These are phyloP conservation scores for Poeciliopsis retropinna DNA, from an alignment of 2,113 vertebrate species.

Conservation along the genomic window DNA sequence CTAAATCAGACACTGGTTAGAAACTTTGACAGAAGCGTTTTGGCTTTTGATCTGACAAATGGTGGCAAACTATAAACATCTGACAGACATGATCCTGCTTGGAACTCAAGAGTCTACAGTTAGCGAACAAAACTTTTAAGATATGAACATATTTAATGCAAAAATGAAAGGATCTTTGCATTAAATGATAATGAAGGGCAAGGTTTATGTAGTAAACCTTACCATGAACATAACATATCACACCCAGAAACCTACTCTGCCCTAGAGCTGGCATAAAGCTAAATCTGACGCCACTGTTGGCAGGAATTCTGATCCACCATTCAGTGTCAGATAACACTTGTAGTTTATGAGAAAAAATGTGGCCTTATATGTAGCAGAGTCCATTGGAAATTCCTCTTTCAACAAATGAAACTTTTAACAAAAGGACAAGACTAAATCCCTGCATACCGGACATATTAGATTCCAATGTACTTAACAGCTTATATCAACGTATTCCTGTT, in stretches of 20 bases:
- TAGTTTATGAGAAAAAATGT: conserved; percentile 8
- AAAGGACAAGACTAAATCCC: not conserved
- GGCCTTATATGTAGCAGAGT: not conserved
- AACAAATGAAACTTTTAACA: not conserved
- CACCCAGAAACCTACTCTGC: conserved; percentile 42
- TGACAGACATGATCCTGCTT: conserved; percentile 34
- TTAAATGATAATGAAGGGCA: too few species aligned
- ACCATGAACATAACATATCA: conserved; percentile 21
- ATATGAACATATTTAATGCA: not conserved
- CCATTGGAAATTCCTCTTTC: not conserved
- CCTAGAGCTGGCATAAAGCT: conserved; percentile 19
- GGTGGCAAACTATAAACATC: conserved; percentile 10
- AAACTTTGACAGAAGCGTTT: not conserved
- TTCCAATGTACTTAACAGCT: not conserved
- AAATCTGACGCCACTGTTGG: conserved; percentile 41
- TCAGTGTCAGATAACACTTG: conserved; percentile 10
- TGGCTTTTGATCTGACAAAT: not conserved
- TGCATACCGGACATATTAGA: not conserved
- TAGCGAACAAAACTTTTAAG: not conserved
- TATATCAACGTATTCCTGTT: conserved; percentile 15
- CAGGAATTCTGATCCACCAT: conserved; percentile 11
- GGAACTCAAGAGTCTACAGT: conserved; percentile 60
- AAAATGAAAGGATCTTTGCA: conserved; percentile 44
- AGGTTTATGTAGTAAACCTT: conserved; percentile 11
- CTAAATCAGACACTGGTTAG: not conserved